Evolutionary conservation across 1,140 invertebrate species (phyloP).

Genomic region (Philopotamus ludificatus): DNA sequence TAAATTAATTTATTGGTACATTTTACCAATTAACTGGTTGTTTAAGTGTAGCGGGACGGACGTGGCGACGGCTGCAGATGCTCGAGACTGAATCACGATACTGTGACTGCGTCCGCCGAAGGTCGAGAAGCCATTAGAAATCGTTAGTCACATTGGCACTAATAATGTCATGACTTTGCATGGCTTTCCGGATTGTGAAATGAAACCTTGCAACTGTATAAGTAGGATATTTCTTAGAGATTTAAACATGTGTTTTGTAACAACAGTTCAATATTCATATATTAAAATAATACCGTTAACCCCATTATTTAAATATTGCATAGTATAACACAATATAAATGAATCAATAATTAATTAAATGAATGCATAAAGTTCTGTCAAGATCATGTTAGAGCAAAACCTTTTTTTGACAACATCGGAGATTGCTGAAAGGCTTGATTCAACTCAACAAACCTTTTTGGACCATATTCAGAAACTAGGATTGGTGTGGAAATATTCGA

Average conservation of each 20-base stretch:
- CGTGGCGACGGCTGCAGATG: not conserved
- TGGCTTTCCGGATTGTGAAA: no score
- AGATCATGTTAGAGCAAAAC: no score
- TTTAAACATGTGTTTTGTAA: not conserved
- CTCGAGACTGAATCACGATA: not conserved
- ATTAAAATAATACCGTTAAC: not conserved
- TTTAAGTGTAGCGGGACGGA: not conserved
- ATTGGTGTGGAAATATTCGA: no score
- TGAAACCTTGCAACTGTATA: constrained; percentile 11
- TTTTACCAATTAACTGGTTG: no score
- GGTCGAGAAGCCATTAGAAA: constrained; percentile 17
- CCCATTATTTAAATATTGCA: not conserved
- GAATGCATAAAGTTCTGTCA: not conserved
- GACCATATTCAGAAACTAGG: no score
- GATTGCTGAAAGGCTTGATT: no score
- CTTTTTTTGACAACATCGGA: no score
- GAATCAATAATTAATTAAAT: not conserved
- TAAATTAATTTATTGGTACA: no score
- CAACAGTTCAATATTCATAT: not conserved
- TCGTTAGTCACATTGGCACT: no score
- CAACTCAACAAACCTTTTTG: no score
- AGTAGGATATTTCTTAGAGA: constrained; percentile 2
- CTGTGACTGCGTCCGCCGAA: constrained; percentile 4
- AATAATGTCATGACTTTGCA: no score
- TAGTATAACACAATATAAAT: not conserved